Percentiles rank a stretch among this genome's conserved stretches.
These are phyloP conservation scores for Thamnophis elegans DNA, from an alignment of 2,797 vertebrate species.

Conservation along the genomic window DNA sequence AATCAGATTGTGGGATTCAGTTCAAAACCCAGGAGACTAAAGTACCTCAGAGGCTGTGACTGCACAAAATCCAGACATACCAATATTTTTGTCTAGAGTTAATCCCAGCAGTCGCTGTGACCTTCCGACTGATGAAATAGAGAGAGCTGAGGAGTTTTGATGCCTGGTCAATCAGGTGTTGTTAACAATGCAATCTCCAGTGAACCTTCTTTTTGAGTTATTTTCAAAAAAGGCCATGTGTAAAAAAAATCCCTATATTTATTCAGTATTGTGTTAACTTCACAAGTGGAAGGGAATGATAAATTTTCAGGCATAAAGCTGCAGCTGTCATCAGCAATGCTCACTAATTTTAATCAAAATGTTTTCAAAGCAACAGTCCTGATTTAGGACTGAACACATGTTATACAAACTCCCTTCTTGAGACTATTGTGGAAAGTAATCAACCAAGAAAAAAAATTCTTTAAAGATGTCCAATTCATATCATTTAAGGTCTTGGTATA, in stretches of 20 bases:
- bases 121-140: not conserved
- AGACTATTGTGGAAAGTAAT: not conserved
- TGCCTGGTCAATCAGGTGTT: not conserved
- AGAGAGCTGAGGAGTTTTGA: not conserved
- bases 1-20: not conserved
- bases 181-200: not conserved
- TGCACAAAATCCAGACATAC: not conserved
- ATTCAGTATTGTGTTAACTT: not conserved
- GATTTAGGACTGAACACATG: not conserved
- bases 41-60: not conserved
- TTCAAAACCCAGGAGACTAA: constrained; percentile 20
- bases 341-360: not conserved
- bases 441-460: not conserved
- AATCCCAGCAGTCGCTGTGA: not conserved
- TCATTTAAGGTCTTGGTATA: not conserved
- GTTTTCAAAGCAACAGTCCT: not conserved
- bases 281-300: not conserved
- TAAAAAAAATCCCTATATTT: constrained; percentile 4
- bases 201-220: not conserved
- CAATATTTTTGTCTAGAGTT: not conserved
- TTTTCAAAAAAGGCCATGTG: not conserved
- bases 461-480: not conserved
- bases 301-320: not conserved
- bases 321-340: not conserved
- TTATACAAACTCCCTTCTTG: not conserved